Conservation (phyloP, 2,113 vertebrate species). For the Oophaga pumilio region DNA sequence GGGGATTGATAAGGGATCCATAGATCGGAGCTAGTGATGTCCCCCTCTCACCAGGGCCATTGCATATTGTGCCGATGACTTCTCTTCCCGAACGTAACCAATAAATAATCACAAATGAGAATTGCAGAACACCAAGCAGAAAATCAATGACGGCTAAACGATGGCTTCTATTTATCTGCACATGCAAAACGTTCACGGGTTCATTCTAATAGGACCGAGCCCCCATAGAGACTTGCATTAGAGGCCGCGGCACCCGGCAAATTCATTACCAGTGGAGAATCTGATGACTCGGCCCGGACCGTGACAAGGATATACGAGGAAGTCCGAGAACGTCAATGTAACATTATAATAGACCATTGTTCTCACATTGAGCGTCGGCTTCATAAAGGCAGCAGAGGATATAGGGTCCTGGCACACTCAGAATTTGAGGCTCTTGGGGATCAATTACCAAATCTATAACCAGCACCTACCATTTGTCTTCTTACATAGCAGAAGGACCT, state of each 20-base stretch:
- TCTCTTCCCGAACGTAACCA: not conserved
- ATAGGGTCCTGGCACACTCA: too few species aligned
- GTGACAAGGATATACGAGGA: not conserved
- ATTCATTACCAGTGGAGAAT: conserved; percentile 14
- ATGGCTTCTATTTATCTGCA: not conserved
- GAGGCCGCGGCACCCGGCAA: not conserved
- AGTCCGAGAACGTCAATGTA: not conserved
- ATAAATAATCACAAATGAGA: conserved; percentile 47
- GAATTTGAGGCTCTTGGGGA: too few species aligned
- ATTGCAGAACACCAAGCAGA: conserved; percentile 1
- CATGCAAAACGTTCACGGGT: conserved; percentile 1
- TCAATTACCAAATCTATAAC: too few species aligned
- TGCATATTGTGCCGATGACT: not conserved
- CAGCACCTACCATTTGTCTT: too few species aligned
- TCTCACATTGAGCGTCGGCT: not conserved
- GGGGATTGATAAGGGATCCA: too few species aligned
- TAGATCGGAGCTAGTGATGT: not conserved
- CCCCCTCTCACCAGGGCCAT: not conserved
- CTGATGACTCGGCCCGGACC: not conserved
- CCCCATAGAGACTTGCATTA: conserved; percentile 1
- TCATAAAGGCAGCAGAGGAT: not conserved
- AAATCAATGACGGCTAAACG: conserved; percentile 41
- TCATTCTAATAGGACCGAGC: not conserved
- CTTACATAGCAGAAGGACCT: too few species aligned
- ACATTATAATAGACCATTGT: not conserved